A percentile compares a stretch with the other conserved stretches of the same genome.
These are phyloP conservation scores for Parapsyche elsis DNA, from an alignment of 1,140 invertebrate genomes.

Conservation along the genomic window DNA sequence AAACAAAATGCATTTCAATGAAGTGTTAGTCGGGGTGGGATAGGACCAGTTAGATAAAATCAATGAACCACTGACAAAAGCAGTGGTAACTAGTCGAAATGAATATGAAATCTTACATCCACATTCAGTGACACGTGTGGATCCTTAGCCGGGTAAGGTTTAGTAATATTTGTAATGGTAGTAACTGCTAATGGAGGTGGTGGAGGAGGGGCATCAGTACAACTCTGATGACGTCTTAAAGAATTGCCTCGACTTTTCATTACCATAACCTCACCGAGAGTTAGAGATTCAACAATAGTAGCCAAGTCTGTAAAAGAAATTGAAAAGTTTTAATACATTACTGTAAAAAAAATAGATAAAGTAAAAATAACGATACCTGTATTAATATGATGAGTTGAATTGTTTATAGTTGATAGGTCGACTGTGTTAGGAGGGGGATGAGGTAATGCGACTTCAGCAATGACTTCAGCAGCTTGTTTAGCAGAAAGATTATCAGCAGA, in stretches of 20 bases:
- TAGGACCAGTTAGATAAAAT: neutral
- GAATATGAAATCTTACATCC: constrained; percentile 41
- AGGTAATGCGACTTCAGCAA: constrained; percentile 85
- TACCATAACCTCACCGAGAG: constrained; percentile 69
- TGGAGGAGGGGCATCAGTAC: constrained; percentile 58
- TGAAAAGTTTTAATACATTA: neutral
- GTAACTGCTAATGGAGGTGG: constrained; percentile 57
- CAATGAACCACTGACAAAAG: neutral
- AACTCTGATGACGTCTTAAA: constrained; percentile 58
- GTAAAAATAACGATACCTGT: constrained; percentile 59
- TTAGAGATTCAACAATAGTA: constrained; percentile 84
- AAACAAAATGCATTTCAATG: constrained; percentile 16
- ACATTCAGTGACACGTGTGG: constrained; percentile 58
- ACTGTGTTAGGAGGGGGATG: constrained; percentile 84
- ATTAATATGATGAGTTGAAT: constrained; percentile 70
- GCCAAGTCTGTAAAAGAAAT: constrained; percentile 73
- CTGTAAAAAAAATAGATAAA: neutral
- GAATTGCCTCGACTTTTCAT: constrained; percentile 47
- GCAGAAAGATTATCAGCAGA: constrained; percentile 90
- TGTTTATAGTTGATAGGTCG: constrained; percentile 75
- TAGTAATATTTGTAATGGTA: constrained; percentile 67
- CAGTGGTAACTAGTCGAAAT: neutral
- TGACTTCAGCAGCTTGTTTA: constrained; percentile 91
- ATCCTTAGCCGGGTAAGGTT: constrained; percentile 67
- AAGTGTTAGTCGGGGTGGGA: neutral